Base-by-base conservation (phyloP, 2,888 invertebrate species). In the Gastracanthus pulcherrimus region DNA sequence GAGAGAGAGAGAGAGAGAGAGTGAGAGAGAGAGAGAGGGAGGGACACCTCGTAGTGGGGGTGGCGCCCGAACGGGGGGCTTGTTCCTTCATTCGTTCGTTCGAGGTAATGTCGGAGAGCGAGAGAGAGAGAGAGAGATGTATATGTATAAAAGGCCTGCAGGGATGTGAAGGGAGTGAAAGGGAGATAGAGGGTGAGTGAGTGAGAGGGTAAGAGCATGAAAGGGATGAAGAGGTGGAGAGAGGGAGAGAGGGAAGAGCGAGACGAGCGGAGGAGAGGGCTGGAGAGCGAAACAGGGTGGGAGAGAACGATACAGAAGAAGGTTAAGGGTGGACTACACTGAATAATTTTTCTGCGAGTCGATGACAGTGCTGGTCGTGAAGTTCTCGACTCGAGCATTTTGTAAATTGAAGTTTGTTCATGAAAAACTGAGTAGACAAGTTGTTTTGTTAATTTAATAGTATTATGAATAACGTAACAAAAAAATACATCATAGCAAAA, bases 1-100 rank as follows among this genome's bases (percentile, higher is more conserved):
- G 34, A 62, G 55, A 55, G 55, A 55, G 26, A 55, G 55, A 55
- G 55, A 69, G 45, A 36, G 36, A 31, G 45, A 41, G 31, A 62
- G 71, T n/a, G n/a, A 62, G 26, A 29, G 41, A 41, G 62, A 26
- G n/a, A 45, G 74, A 67, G 74, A 75, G 76, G 62, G 58, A 45
- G 60, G 34, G 23, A 16, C 26, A 23, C 11, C 31, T 51, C 62
- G 70, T 36, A 64, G n/a, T n/a, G 62, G 69, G 74, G 70, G 70
- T 55, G 75, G 69, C 55, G 58, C 58, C 58, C 62, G 45, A 75
- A 62, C 51, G 70, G 70, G 80, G 79, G 67, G 45, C 60, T 72
- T 38, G 72, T 67, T 87, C 87, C 84, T 85, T 86, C 86, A 85
- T 85, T 86, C 87, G 83, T 83, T 84, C 85, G 83, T 81, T 76